Evolutionary conservation across 2,888 invertebrate species (phyloP).

Genomic region (Smittia aterrima): DNA sequence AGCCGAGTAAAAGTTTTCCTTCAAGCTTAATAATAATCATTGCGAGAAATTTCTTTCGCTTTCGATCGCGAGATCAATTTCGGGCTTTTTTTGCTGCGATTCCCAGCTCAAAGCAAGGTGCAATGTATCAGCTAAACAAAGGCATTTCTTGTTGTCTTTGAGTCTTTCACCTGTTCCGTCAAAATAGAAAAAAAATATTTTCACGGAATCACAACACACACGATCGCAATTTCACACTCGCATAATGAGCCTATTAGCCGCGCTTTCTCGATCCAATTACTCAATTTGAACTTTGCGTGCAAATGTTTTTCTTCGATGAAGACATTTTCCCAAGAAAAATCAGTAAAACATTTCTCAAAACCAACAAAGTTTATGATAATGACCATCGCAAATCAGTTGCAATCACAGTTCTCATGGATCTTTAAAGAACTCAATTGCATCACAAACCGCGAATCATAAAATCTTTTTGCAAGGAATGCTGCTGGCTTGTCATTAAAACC

Average conservation of each 20-base stretch:
- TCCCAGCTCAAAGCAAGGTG: too few species aligned
- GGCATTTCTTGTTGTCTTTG: too few species aligned
- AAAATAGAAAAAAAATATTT: too few species aligned
- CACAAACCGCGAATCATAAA: background rate
- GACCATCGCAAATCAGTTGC: background rate
- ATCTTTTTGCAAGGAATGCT: background rate
- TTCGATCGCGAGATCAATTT: background rate
- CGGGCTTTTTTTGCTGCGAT: too few species aligned
- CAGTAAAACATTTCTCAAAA: background rate
- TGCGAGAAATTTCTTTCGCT: background rate
- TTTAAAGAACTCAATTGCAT: background rate
- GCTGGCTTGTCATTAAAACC: conserved; percentile 5
- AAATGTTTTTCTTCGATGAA: background rate
- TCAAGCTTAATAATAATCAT: background rate
- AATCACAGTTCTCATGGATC: background rate
- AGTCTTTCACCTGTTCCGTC: too few species aligned
- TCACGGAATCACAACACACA: background rate
- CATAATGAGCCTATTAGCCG: background rate
- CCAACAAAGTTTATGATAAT: background rate
- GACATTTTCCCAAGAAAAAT: background rate
- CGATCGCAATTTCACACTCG: background rate
- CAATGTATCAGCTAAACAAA: too few species aligned
- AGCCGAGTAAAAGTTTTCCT: background rate
- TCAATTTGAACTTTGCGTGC: background rate
- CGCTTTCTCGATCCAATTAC: background rate